Evolutionary conservation across 2,797 vertebrate genomes (phyloP).

Genomic region (Pygocentrus nattereri): DNA sequence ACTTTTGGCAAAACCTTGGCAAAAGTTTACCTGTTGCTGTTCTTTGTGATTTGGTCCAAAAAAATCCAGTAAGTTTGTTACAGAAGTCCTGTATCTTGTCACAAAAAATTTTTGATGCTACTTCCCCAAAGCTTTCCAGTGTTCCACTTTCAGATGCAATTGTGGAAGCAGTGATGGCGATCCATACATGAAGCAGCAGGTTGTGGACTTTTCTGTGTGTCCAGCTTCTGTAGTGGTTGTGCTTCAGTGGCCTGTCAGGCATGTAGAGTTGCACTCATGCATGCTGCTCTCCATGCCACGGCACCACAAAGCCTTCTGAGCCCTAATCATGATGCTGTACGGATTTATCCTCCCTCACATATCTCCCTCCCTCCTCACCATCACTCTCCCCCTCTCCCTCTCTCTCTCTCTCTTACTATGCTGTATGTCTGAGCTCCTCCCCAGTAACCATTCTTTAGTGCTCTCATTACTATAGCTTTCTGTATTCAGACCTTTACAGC

Average conservation of each 20-base stretch:
- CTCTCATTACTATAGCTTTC: constrained; percentile 14
- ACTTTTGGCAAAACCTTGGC: neutral
- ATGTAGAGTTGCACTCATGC: constrained; percentile 61
- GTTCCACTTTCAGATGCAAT: neutral
- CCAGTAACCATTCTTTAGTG: constrained; percentile 29
- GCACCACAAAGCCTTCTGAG: constrained; percentile 73
- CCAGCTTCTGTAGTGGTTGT: constrained; percentile 48
- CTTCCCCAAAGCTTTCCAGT: constrained; percentile 29
- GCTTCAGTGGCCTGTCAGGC: constrained; percentile 50
- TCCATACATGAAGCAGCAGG: constrained; percentile 33
- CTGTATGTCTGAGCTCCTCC: constrained; percentile 32
- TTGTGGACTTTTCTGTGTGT: constrained; percentile 42
- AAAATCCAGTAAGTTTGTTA: constrained; percentile 43
- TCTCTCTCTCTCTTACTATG: constrained; percentile 34
- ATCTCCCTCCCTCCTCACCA: constrained; percentile 66
- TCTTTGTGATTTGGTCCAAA: constrained; percentile 29
- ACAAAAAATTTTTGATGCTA: constrained; percentile 4
- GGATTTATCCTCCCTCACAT: constrained; percentile 76
- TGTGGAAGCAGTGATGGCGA: constrained; percentile 13
- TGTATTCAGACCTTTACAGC: constrained; percentile 9
- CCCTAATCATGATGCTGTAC: constrained; percentile 77
- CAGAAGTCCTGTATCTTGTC: constrained; percentile 14
- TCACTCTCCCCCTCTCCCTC: neutral
- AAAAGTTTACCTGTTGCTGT: constrained; percentile 1
- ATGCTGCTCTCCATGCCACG: constrained; percentile 67